Evolutionary conservation across 2,888 invertebrate species (phyloP).

Genomic region (Lucinisca nassula): DNA sequence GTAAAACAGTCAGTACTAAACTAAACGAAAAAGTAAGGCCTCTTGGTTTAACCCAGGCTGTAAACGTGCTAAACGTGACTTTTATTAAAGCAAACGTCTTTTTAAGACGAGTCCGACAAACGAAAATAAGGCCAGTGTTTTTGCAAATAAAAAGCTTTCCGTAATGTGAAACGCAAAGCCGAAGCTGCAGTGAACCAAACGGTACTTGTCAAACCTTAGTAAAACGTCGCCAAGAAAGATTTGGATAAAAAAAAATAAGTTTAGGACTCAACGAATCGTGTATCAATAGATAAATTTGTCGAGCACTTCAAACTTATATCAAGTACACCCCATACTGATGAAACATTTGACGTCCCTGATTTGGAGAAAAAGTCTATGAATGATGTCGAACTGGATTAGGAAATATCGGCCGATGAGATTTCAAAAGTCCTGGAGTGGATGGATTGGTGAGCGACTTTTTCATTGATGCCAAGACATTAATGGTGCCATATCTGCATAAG

Average conservation of each 20-base stretch:
- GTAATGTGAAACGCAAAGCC: not conserved
- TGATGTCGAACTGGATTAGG: constrained; percentile 14
- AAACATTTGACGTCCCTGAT: not conserved
- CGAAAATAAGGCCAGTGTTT: not conserved
- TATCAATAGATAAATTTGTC: not conserved
- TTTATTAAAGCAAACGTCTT: not conserved
- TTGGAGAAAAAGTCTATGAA: not conserved
- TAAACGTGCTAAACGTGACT: not conserved
- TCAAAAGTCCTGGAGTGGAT: constrained; percentile 20
- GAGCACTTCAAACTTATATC: not conserved
- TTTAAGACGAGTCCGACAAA: not conserved
- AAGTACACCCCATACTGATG: not conserved
- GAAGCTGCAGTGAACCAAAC: not conserved
- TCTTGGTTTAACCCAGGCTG: not conserved
- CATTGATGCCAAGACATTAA: constrained; percentile 22
- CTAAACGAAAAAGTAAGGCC: not conserved
- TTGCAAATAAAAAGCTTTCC: not conserved
- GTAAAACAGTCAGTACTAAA: not conserved
- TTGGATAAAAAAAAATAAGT: not conserved
- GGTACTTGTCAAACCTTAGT: not conserved
- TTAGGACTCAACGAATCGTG: not conserved
- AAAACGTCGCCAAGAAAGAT: not conserved
- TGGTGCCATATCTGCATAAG: constrained; percentile 27
- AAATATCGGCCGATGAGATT: constrained; percentile 22
- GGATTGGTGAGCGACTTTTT: constrained; percentile 40